phyloP scores from a whole-genome alignment of 2,888 invertebrate genomes.

The Drosophila parthenogenetica region DNA sequence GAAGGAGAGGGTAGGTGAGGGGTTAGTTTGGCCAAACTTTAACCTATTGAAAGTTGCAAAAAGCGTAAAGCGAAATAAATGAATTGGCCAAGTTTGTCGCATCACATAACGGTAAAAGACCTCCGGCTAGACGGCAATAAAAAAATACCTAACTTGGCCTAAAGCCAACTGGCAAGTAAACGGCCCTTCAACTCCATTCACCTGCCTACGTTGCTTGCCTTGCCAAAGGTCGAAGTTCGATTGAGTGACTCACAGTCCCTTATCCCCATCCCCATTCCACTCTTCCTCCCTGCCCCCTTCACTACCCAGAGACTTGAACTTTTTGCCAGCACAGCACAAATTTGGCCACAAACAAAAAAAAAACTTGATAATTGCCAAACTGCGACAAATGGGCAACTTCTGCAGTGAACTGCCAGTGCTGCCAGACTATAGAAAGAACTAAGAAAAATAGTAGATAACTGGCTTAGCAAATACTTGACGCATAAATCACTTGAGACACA shows the following conservation, averaged over 20 bases:
- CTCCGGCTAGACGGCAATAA: conserved; percentile 45
- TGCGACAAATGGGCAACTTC: conserved; percentile 48
- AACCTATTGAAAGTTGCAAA: conserved; percentile 28
- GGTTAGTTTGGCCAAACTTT: conserved; percentile 16
- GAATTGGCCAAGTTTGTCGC: conserved; percentile 51
- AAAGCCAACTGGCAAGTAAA: conserved; percentile 20
- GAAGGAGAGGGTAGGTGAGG: not conserved
- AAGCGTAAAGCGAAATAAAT: conserved; percentile 13
- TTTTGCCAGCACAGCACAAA: conserved; percentile 36
- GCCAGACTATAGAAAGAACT: not conserved
- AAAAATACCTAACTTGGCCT: conserved; percentile 27
- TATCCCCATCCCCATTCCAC: not conserved
- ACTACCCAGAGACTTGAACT: conserved; percentile 17
- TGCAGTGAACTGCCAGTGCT: conserved; percentile 32
- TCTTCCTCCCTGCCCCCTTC: not conserved
- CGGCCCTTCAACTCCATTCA: not conserved
- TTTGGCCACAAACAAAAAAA: conserved; percentile 17
- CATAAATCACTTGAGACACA: conserved; percentile 29
- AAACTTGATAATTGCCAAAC: conserved; percentile 57
- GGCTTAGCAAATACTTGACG: conserved; percentile 4
- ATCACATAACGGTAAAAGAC: conserved; percentile 55
- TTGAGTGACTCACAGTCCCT: conserved; percentile 47
- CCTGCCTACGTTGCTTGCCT: conserved; percentile 14
- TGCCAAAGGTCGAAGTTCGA: conserved; percentile 71
- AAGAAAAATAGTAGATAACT: conserved; percentile 6